phyloP scores from a whole-genome alignment of 1,140 invertebrate species.

The Temnothorax curvispinosus region DNA sequence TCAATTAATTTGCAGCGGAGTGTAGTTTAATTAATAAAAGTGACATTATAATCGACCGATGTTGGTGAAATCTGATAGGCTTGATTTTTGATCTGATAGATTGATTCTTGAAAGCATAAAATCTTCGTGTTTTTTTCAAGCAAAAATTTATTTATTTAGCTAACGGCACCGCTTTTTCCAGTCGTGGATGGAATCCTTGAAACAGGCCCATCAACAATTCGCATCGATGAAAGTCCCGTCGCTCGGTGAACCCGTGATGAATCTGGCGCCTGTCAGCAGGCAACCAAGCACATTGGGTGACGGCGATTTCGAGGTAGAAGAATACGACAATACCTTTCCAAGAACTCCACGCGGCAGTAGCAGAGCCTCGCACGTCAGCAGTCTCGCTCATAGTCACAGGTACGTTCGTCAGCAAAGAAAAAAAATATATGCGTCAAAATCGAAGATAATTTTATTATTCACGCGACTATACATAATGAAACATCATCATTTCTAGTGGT shows the following conservation, averaged over 20 bases:
- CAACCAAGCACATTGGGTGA: slow-evolving; percentile 82
- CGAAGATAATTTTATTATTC: neutral
- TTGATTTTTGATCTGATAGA: neutral
- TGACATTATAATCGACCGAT: neutral
- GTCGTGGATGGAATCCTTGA: slow-evolving; percentile 84
- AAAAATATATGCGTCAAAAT: neutral
- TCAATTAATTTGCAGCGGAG: neutral
- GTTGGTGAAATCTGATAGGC: neutral
- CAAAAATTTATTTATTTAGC: neutral
- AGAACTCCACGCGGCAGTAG: slow-evolving; percentile 83
- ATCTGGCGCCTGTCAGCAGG: slow-evolving; percentile 75
- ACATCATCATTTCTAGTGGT: slow-evolving; percentile 85
- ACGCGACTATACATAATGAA: neutral
- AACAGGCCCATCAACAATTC: slow-evolving; percentile 83
- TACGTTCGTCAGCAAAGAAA: slow-evolving; percentile 48
- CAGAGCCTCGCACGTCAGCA: slow-evolving; percentile 87
- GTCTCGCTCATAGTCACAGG: slow-evolving; percentile 89
- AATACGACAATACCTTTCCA: slow-evolving; percentile 77
- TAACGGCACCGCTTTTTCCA: slow-evolving; percentile 55
- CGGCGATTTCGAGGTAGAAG: slow-evolving; percentile 82
- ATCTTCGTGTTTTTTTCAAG: neutral
- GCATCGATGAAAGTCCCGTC: slow-evolving; percentile 80
- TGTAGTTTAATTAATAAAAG: neutral
- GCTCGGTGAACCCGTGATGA: slow-evolving; percentile 68
- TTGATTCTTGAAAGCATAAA: neutral